A percentile compares a stretch with the other conserved stretches of the same genome.
Evolutionary conservation across 1,140 invertebrate genomes (phyloP).

Genomic region (Melitaea cinxia): DNA sequence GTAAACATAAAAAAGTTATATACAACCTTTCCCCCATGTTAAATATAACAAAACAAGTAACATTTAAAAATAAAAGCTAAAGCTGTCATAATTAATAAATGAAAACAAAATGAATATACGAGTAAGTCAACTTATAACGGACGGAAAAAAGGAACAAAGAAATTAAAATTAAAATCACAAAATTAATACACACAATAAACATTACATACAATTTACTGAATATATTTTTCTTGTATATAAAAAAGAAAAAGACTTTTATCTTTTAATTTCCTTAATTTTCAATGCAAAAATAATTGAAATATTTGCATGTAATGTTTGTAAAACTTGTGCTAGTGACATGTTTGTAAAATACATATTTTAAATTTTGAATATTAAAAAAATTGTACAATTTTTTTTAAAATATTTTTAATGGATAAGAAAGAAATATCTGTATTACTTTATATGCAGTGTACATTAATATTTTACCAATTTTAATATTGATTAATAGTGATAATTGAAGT

Average conservation of each 20-base stretch:
- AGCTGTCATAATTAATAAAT: neutral
- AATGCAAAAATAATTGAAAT: neutral
- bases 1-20: neutral
- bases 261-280: too few relatives aligned
- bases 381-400: too few relatives aligned
- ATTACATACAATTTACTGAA: neutral
- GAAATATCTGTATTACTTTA: too few relatives aligned
- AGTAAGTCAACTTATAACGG: neutral
- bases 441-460: too few relatives aligned
- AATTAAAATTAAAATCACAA: neutral
- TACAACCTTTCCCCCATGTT: neutral
- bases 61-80: neutral
- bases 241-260: too few relatives aligned
- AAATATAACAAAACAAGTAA: neutral
- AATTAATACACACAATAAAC: neutral
- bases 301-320: conserved; percentile 12
- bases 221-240: neutral
- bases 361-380: neutral
- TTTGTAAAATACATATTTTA: neutral
- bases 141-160: neutral
- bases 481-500: too few relatives aligned
- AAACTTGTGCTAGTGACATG: conserved; percentile 9
- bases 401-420: too few relatives aligned
- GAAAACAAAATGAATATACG: neutral
- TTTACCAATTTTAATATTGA: too few relatives aligned